These are phyloP conservation scores for Aquatica leii DNA, from an alignment of 2,888 invertebrate genomes.

Conservation along the genomic window DNA sequence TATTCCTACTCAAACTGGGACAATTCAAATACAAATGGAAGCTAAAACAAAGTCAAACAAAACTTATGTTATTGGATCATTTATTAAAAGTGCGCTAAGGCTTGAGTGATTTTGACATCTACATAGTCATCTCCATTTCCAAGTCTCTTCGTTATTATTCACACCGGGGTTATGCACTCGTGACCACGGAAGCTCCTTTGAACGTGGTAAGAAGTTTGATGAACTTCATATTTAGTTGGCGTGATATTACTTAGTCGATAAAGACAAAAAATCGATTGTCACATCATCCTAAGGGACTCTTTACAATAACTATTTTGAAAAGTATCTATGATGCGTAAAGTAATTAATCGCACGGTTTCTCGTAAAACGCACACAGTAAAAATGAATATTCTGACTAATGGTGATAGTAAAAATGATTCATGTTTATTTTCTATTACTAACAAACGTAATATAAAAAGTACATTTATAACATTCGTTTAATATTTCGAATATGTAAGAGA, in stretches of 20 bases:
- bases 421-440: conserved; percentile 9
- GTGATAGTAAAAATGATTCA: conserved; percentile 1
- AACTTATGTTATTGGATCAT: too few species aligned
- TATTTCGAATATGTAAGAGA: conserved; percentile 27
- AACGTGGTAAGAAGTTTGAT: conserved; percentile 47
- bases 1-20: too few species aligned
- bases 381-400: too few species aligned
- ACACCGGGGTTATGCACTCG: conserved; percentile 46
- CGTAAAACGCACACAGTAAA: too few species aligned
- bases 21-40: too few species aligned
- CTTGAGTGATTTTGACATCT: conserved; percentile 35
- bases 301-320: neutral
- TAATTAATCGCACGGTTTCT: conserved; percentile 7
- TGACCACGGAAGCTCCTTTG: conserved; percentile 41
- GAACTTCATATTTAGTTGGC: conserved; percentile 43
- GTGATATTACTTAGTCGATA: conserved; percentile 38
- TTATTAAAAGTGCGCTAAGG: neutral
- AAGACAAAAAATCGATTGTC: conserved; percentile 23
- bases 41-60: too few species aligned
- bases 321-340: too few species aligned
- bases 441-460: neutral
- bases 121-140: conserved; percentile 37
- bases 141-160: conserved; percentile 50
- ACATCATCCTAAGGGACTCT: conserved; percentile 7
- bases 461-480: conserved; percentile 20